Conservation (phyloP, 2,888 invertebrate species). For the Anorthoa munda region DNA sequence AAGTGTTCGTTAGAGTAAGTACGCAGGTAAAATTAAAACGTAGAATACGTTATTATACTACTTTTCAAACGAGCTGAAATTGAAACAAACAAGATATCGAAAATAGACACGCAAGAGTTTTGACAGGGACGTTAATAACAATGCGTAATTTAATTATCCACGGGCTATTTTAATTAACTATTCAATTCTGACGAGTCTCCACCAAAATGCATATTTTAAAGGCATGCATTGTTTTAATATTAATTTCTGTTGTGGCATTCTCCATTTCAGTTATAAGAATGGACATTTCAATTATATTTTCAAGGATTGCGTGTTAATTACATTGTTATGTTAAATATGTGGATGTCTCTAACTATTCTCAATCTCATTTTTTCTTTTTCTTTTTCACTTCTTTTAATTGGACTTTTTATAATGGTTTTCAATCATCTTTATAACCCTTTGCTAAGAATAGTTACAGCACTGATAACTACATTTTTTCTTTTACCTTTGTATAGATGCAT, state of each 20-base stretch:
- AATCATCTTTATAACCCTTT: too few species aligned
- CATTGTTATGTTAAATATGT: too few species aligned
- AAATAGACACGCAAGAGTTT: constrained; percentile 27
- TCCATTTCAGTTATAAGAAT: constrained; percentile 26
- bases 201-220: constrained; percentile 37
- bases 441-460: too few species aligned
- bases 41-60: not conserved
- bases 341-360: too few species aligned
- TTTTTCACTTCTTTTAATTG: too few species aligned
- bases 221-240: constrained; percentile 44
- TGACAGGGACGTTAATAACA: constrained; percentile 37
- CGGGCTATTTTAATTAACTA: constrained; percentile 56
- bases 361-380: too few species aligned
- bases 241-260: constrained; percentile 20
- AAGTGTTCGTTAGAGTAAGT: not conserved
- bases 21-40: not conserved
- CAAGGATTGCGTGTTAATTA: constrained; percentile 11
- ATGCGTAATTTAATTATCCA: constrained; percentile 57
- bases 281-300: constrained; percentile 2
- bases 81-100: not conserved
- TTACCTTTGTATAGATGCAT: too few species aligned
- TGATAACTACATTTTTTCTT: too few species aligned
- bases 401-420: too few species aligned
- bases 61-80: constrained; percentile 11
- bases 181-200: constrained; percentile 30